These are phyloP conservation scores for Cyphomyrus plagiostoma DNA, from an alignment of 2,113 vertebrate species.

Conservation along the genomic window DNA sequence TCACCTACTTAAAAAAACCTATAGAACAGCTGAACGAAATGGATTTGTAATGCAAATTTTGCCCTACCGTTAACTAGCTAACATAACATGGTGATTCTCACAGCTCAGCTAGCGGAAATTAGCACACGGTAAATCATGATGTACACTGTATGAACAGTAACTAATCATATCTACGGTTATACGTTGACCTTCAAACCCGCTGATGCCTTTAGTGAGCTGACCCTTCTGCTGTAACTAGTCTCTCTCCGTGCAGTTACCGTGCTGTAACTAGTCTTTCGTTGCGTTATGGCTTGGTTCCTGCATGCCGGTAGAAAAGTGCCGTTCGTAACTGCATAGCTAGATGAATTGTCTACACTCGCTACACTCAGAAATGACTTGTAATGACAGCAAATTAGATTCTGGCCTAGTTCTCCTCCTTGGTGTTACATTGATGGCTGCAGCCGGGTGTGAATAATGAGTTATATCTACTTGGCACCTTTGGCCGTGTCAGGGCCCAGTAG, in stretches of 20 bases:
- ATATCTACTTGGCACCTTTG: background rate
- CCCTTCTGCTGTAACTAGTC: background rate
- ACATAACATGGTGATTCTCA: background rate
- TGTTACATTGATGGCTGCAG: background rate
- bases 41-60: no score
- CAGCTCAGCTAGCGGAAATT: background rate
- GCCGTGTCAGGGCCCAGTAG: background rate
- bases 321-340: background rate
- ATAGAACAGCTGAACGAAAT: no score
- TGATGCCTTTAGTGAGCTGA: background rate
- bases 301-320: background rate
- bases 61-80: background rate
- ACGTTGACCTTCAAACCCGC: background rate
- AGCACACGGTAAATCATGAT: background rate
- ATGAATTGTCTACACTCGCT: background rate
- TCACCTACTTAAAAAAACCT: no score
- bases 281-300: background rate
- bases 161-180: background rate
- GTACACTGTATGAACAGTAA: background rate
- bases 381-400: background rate
- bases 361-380: background rate
- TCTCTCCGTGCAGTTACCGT: no score
- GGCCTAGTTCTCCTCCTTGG: background rate
- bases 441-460: background rate
- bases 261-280: no score